A percentile compares a stretch with the other conserved stretches of the same genome.
These are phyloP conservation scores for Crypturellus tataupa DNA, from an alignment of 2,797 vertebrate species.

Conservation along the genomic window DNA sequence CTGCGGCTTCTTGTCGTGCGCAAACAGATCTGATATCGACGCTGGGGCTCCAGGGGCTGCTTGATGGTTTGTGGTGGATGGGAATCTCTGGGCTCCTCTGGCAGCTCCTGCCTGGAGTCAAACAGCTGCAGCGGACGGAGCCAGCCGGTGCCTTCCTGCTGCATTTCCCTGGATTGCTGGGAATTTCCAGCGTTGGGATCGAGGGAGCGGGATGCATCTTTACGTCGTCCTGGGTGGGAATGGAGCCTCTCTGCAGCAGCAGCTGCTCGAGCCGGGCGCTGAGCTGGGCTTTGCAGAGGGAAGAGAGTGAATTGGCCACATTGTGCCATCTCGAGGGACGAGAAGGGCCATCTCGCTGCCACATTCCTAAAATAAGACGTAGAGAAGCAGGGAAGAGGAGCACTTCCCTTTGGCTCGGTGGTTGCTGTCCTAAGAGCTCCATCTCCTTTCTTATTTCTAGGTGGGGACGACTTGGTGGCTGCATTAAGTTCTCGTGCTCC, in stretches of 20 bases:
- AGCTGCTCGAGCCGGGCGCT: rapidly evolving
- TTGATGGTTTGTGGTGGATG: background rate
- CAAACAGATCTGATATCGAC: background rate
- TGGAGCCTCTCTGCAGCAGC: background rate
- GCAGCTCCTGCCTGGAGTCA: rapidly evolving
- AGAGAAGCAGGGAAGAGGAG: background rate
- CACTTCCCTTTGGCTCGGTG: background rate
- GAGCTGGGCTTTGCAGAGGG: background rate
- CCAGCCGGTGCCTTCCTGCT: background rate
- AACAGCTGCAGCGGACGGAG: background rate
- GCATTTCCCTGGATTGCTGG: background rate
- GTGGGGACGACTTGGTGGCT: background rate
- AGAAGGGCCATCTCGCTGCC: background rate
- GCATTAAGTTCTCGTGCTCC: background rate
- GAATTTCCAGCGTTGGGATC: constrained; percentile 1
- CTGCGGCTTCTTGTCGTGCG: background rate
- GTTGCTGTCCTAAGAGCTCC: background rate
- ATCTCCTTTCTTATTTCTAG: background rate
- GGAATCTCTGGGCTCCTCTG: background rate
- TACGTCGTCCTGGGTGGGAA: background rate
- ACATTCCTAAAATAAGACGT: background rate
- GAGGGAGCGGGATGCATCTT: background rate
- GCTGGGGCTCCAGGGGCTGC: background rate
- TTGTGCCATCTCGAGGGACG: background rate
- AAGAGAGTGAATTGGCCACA: background rate